These are phyloP conservation scores for Drosophila engyochracea DNA, from an alignment of 2,888 invertebrate genomes.

Conservation along the genomic window DNA sequence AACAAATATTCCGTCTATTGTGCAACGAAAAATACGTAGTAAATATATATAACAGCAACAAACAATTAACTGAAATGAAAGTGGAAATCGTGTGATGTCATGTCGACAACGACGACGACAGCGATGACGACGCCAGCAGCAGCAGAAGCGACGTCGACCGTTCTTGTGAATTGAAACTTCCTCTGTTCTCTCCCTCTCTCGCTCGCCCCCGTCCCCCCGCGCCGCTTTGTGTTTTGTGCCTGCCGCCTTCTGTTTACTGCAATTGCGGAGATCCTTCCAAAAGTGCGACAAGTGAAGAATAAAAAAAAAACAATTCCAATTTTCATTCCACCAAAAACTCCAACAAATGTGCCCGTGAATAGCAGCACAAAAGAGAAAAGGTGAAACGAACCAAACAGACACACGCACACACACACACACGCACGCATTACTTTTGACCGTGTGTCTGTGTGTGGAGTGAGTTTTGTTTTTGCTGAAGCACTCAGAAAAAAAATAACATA, in stretches of 20 bases:
- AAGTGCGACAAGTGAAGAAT: constrained; percentile 45
- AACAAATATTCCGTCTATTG: constrained; percentile 57
- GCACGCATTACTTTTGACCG: constrained; percentile 36
- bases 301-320: constrained; percentile 42
- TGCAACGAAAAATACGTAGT: constrained; percentile 69
- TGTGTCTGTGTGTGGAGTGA: constrained; percentile 51
- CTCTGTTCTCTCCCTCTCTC: constrained; percentile 48
- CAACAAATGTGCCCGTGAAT: constrained; percentile 58
- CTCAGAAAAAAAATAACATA: constrained; percentile 43
- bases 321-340: constrained; percentile 54
- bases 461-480: constrained; percentile 48
- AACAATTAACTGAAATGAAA: constrained; percentile 61
- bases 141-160: constrained; percentile 58
- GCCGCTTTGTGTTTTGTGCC: constrained; percentile 23
- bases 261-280: constrained; percentile 33
- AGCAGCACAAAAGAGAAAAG: constrained; percentile 74
- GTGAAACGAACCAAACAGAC: constrained; percentile 68
- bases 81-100: constrained; percentile 73
- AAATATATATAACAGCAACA: constrained; percentile 5
- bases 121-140: constrained; percentile 15
- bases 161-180: constrained; percentile 78
- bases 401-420: constrained; percentile 30
- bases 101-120: constrained; percentile 50
- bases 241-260: constrained; percentile 26
- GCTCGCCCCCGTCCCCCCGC: constrained; percentile 2